Conservation (phyloP, 1,140 invertebrate genomes). For the Aphaenogaster ashmeadi region DNA sequence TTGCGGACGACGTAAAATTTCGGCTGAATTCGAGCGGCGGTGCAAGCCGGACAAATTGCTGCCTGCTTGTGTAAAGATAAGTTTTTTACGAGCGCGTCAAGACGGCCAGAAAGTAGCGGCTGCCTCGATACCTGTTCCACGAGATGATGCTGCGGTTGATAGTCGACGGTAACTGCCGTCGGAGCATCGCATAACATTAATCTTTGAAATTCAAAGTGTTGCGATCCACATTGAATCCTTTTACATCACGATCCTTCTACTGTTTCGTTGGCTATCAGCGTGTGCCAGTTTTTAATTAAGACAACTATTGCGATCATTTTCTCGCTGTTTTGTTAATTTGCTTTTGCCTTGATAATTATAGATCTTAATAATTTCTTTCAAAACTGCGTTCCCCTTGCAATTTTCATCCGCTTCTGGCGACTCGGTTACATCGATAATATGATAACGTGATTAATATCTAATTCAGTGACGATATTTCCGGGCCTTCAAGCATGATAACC, state of each 20-base stretch:
- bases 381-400: not conserved
- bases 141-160: not conserved
- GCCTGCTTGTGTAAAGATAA: constrained; percentile 38
- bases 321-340: not conserved
- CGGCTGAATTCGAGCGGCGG: constrained; percentile 5
- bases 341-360: not conserved
- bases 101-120: not conserved
- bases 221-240: not conserved
- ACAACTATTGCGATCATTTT: not conserved
- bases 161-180: not conserved
- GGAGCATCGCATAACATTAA: not conserved
- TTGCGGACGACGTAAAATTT: constrained; percentile 35
- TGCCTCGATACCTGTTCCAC: not conserved
- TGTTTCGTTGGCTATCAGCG: not conserved
- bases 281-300: not conserved
- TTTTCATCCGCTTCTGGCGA: not conserved
- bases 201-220: not conserved
- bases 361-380: not conserved
- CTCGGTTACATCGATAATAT: not conserved
- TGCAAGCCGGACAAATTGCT: constrained; percentile 30
- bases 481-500: not conserved
- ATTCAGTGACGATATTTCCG: constrained; percentile 16
- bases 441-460: constrained; percentile 17
- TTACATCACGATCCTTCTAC: not conserved
- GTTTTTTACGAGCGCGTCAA: constrained; percentile 37